Percentiles rank a stretch among this genome's conserved stretches.
Evolutionary conservation across 1,140 invertebrate species (phyloP).

Genomic region (Euwallacea fornicatus): DNA sequence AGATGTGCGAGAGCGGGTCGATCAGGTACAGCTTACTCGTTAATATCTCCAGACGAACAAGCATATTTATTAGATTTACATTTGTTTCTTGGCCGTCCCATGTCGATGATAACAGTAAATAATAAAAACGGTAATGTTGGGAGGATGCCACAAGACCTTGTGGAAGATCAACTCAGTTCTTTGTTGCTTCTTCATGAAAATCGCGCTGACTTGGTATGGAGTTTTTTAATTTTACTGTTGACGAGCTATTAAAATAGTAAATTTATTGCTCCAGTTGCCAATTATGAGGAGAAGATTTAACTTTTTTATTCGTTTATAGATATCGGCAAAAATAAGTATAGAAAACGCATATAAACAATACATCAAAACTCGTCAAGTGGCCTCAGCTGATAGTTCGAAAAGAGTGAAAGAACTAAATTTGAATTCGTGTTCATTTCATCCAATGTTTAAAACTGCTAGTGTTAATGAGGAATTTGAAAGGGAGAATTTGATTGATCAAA

Average conservation of each 20-base stretch:
- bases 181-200: slow-evolving; percentile 75
- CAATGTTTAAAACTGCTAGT: slow-evolving; percentile 56
- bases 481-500: slow-evolving; percentile 68
- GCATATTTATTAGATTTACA: slow-evolving; percentile 92
- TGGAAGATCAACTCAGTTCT: slow-evolving; percentile 83
- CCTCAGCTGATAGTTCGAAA: slow-evolving; percentile 86
- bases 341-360: slow-evolving; percentile 92
- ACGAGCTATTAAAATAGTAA: neutral
- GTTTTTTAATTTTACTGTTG: too few relatives aligned
- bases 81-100: slow-evolving; percentile 83
- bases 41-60: slow-evolving; percentile 87
- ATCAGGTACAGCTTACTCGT: slow-evolving; percentile 84
- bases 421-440: slow-evolving; percentile 60
- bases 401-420: slow-evolving; percentile 72
- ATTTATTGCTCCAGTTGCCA: neutral
- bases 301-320: neutral
- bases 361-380: slow-evolving; percentile 77
- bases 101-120: slow-evolving; percentile 55
- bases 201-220: slow-evolving; percentile 69
- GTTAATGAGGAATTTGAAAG: slow-evolving; percentile 46
- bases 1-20: slow-evolving; percentile 95
- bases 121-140: slow-evolving; percentile 65
- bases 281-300: neutral
- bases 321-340: slow-evolving; percentile 50
- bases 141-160: slow-evolving; percentile 73